Evolutionary conservation across 2,797 vertebrate genomes (phyloP).

Genomic region (Sebastes variabilis): DNA sequence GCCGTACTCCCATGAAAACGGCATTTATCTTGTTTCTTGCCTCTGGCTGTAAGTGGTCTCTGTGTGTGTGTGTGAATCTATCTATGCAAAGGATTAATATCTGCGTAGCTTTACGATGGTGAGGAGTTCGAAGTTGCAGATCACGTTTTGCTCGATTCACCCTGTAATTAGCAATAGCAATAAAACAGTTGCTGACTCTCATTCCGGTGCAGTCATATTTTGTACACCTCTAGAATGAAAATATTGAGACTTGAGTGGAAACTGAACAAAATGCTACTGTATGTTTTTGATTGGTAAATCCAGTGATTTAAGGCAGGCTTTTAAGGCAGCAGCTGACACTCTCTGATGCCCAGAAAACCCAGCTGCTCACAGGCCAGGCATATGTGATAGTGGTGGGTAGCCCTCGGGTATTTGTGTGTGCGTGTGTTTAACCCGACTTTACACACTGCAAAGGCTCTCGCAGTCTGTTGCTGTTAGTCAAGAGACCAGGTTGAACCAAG

Average conservation of each 20-base stretch:
- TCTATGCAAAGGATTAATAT: neutral
- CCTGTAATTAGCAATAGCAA: slow-evolving; percentile 5
- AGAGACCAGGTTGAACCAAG: neutral
- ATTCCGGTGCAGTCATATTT: neutral
- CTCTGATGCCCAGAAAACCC: slow-evolving; percentile 22
- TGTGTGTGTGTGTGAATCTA: neutral
- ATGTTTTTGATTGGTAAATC: slow-evolving; percentile 1
- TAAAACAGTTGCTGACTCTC: neutral
- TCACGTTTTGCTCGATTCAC: neutral
- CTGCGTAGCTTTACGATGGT: slow-evolving; percentile 12
- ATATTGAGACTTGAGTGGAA: neutral
- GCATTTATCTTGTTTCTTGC: slow-evolving; percentile 3
- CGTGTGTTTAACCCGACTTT: slow-evolving; percentile 18
- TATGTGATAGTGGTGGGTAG: slow-evolving; percentile 21
- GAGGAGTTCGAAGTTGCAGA: neutral
- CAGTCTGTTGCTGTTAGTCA: slow-evolving; percentile 5
- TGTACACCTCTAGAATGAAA: neutral
- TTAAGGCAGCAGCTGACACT: slow-evolving; percentile 20
- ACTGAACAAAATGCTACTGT: neutral
- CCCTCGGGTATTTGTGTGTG: slow-evolving; percentile 33
- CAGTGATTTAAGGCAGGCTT: neutral
- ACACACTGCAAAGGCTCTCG: neutral
- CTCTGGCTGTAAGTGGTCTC: neutral
- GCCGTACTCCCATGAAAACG: neutral
- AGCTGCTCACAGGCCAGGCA: slow-evolving; percentile 37